A percentile compares a stretch with the other conserved stretches of the same genome.
These are phyloP conservation scores for Cynopterus brachyotis DNA, from an alignment of 2,113 vertebrate genomes.

Conservation along the genomic window DNA sequence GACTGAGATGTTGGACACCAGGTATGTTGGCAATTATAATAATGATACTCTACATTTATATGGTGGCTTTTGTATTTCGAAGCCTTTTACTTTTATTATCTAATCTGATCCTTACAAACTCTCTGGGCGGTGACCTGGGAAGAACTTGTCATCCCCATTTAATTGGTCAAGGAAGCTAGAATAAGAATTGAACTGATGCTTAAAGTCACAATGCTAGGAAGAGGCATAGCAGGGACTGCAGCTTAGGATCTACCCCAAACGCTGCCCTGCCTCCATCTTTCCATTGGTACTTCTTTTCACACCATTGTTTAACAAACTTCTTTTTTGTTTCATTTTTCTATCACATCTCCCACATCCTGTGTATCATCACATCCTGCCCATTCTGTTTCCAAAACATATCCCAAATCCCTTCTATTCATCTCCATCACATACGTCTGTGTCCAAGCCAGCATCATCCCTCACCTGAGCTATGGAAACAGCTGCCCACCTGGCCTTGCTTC, in stretches of 20 bases:
- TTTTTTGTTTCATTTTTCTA: background rate
- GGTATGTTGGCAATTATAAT: background rate
- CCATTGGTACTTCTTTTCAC: background rate
- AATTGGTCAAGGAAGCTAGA: background rate
- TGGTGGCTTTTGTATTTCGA: background rate
- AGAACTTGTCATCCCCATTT: background rate
- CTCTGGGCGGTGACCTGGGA: background rate
- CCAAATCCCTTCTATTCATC: background rate
- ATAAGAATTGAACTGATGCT: background rate
- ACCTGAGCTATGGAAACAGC: background rate
- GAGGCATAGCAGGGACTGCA: background rate
- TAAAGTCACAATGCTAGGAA: background rate
- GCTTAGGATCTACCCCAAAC: background rate
- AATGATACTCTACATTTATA: background rate
- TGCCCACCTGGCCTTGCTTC: background rate
- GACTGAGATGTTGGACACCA: background rate
- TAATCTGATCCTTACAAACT: background rate
- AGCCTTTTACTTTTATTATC: conserved; percentile 6
- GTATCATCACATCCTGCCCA: background rate
- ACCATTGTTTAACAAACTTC: background rate
- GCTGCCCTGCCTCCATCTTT: background rate
- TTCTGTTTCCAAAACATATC: background rate
- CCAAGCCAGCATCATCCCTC: background rate
- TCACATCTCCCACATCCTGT: background rate
- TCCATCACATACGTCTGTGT: fast-evolving